Conservation (phyloP, 64 coral and sea anemone genomes). For the Actinia tenebrosa region DNA sequence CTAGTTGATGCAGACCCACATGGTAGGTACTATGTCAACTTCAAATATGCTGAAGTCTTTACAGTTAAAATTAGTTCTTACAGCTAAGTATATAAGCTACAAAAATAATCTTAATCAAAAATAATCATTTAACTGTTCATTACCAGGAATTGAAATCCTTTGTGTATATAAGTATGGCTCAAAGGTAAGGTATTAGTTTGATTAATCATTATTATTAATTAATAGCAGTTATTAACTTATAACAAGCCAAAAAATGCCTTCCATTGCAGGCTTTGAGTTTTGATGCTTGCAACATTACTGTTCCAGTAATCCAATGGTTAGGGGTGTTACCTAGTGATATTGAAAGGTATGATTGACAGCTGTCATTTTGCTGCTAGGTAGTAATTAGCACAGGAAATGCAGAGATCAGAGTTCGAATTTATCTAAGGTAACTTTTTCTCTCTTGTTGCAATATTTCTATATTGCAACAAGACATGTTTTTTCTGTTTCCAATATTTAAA, state of each 20-base stretch:
- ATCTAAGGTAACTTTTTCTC: no score
- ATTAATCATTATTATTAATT: neutral
- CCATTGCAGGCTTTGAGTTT: slow-evolving; percentile 65
- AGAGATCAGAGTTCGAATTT: no score
- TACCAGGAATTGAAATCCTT: slow-evolving; percentile 82
- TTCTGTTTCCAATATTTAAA: no score
- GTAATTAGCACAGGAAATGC: no score
- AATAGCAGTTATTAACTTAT: neutral
- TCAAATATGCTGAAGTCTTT: neutral
- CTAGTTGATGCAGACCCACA: slow-evolving; percentile 91
- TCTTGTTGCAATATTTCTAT: no score
- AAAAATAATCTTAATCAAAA: neutral
- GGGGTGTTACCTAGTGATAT: slow-evolving; percentile 78
- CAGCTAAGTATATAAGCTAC: neutral
- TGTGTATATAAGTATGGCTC: slow-evolving; percentile 93
- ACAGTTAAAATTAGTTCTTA: neutral
- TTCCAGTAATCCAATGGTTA: slow-evolving; percentile 78
- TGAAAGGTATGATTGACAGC: slow-evolving; percentile 52
- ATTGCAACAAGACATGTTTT: no score
- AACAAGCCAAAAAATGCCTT: neutral
- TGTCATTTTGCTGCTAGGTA: neutral
- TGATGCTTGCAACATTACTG: slow-evolving; percentile 66
- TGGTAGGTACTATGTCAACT: slow-evolving; percentile 16
- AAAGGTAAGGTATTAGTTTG: slow-evolving; percentile 39
- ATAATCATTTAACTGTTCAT: neutral